phyloP scores from a whole-genome alignment of 2,888 invertebrate genomes.

The Podabrus alpinus region DNA sequence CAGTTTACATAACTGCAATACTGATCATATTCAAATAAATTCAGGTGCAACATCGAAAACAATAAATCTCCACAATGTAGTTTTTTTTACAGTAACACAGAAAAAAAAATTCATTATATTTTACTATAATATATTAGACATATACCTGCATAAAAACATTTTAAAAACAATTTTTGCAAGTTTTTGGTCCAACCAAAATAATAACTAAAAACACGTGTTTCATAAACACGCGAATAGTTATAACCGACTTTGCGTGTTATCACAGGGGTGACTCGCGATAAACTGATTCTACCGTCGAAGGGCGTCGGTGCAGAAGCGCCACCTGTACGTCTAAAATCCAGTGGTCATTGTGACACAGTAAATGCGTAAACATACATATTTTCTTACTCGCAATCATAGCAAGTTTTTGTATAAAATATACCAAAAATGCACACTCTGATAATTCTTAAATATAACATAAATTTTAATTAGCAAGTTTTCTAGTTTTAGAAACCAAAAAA shows the following conservation, averaged over 20 bases:
- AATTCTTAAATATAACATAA: background rate
- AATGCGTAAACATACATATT: constrained; percentile 33
- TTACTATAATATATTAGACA: background rate
- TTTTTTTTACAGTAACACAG: background rate
- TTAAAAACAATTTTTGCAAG: background rate
- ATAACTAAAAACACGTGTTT: constrained; percentile 34
- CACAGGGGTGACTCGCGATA: constrained; percentile 46
- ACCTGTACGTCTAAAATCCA: constrained; percentile 45
- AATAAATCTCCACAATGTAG: background rate
- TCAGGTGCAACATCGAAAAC: background rate
- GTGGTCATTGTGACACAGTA: constrained; percentile 48
- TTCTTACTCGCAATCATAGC: constrained; percentile 27
- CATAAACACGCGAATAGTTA: constrained; percentile 18
- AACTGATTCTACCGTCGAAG: constrained; percentile 50
- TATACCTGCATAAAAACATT: constrained; percentile 1
- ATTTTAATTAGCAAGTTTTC: background rate
- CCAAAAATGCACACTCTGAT: background rate
- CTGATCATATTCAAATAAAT: constrained; percentile 7
- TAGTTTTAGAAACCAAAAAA: background rate
- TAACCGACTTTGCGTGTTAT: constrained; percentile 39
- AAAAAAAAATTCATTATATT: background rate
- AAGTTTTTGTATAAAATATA: background rate
- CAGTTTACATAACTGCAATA: constrained; percentile 16
- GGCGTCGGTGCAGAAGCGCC: constrained; percentile 46
- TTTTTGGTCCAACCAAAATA: background rate